These are phyloP conservation scores for Diadema setosum DNA, from an alignment of 35 echinoderm and acorn worm species.

Conservation along the genomic window DNA sequence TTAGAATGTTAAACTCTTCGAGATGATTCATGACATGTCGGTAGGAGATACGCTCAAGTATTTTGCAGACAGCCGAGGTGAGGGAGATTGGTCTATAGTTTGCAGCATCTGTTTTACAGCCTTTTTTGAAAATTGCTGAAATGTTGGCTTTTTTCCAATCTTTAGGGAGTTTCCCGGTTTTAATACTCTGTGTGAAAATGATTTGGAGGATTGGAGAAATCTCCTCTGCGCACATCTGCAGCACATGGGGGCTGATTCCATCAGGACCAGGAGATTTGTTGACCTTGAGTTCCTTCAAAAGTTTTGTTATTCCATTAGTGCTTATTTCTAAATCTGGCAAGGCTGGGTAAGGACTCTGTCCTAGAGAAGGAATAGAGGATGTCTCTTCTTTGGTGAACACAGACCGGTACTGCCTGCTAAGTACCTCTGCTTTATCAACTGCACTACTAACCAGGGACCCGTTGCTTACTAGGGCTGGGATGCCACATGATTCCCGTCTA, in stretches of 20 bases:
- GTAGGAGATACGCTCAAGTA: conserved; percentile 13
- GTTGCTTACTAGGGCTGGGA: not conserved
- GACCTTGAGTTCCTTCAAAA: not conserved
- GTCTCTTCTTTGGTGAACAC: not conserved
- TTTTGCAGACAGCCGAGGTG: too few species aligned
- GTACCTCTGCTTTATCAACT: not conserved
- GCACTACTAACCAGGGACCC: not conserved
- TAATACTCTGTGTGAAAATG: not conserved
- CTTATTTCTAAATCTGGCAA: not conserved
- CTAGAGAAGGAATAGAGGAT: not conserved
- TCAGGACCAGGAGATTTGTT: conserved; percentile 39
- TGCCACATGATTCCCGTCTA: not conserved
- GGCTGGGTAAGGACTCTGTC: not conserved
- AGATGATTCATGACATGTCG: not conserved
- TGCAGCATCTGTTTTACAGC: too few species aligned
- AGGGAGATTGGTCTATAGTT: too few species aligned
- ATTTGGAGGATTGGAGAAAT: not conserved
- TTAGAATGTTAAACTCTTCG: not conserved
- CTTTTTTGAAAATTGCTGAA: too few species aligned
- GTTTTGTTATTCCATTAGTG: not conserved
- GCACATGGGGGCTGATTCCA: not conserved
- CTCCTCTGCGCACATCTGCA: not conserved
- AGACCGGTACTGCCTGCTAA: not conserved
- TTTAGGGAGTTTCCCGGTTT: not conserved
- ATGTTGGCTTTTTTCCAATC: too few species aligned